Evolutionary conservation across 2,888 invertebrate species (phyloP), one percentile per base, ranked within the genome.

Genomic region (Noctua fimbriata): DNA sequence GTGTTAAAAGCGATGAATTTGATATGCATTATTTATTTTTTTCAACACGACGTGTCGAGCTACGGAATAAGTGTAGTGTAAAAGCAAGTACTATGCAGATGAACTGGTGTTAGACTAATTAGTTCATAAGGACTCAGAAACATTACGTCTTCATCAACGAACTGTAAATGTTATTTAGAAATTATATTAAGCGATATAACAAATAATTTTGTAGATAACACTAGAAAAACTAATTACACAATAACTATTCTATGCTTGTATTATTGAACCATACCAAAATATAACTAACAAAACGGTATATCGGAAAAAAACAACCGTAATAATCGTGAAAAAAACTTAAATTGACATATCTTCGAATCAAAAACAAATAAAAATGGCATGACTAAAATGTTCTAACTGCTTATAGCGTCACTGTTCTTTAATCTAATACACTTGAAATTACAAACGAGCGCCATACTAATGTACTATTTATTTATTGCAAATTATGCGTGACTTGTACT

Each of bases 21-120:
- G 69, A 79, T 80, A 81, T 80, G 78, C 82, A 82, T 83, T 88
- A 90, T 91, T 85, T 88, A 89, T 91, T 91, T 90, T 81, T 88
- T 86, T 86, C 84, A 76, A 85, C 87, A 78, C 90, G 74, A 81
- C 87, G 77, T 81, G 86, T 75, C 83, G 88, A 83, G 87, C 75
- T 44, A 71, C 83, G 81, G 89, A 84, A 85, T 87, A 83, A 81
- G 83, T 89, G 89, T 89, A 88, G 84, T 76, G 85, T 86, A 78
- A 83, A 88, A 82, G 85, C 87, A 89, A 89, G 89, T 90, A 88
- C 81, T 79, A 67, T 76, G 77, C 72, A 81, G 81, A 84, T 83
- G 86, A 85, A 84, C 52, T 83, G 77, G 89, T 89, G 81, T 74
- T 87, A 87, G 82, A 76, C 32, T 88, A 77, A 82, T 70, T 84